These are phyloP conservation scores for Cebus imitator DNA, from an alignment of 2,113 vertebrate species.

Conservation along the genomic window DNA sequence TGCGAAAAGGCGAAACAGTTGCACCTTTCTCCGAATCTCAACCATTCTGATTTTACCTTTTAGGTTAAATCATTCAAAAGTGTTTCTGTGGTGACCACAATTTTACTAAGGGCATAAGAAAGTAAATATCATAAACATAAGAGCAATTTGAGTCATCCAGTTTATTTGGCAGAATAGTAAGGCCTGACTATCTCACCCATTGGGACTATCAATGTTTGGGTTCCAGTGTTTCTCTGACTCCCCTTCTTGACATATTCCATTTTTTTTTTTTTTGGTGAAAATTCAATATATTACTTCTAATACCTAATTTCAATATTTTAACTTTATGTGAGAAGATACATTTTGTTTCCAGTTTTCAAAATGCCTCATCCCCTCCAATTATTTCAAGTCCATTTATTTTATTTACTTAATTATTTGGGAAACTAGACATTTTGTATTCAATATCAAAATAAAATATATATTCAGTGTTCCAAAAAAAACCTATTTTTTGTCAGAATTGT, in stretches of 20 bases:
- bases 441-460: not conserved
- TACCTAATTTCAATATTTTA: not conserved
- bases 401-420: not conserved
- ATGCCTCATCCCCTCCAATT: not conserved
- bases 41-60: not conserved
- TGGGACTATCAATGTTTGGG: not conserved
- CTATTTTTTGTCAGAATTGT: not conserved
- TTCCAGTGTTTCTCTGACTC: not conserved
- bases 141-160: not conserved
- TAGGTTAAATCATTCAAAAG: not conserved
- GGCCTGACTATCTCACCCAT: not conserved
- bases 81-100: not conserved
- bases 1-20: not conserved
- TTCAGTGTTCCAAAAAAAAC: not conserved
- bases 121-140: not conserved
- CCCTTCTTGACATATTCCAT: not conserved
- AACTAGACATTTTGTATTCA: not conserved
- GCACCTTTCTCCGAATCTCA: not conserved
- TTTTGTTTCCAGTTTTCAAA: not conserved
- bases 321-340: not conserved
- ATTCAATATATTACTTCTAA: not conserved
- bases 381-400: not conserved
- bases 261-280: not conserved
- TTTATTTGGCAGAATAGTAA: not conserved
- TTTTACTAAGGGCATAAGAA: not conserved